phyloP scores from a whole-genome alignment of 2,888 invertebrate species.

The Sepioteuthis lessoniana region DNA sequence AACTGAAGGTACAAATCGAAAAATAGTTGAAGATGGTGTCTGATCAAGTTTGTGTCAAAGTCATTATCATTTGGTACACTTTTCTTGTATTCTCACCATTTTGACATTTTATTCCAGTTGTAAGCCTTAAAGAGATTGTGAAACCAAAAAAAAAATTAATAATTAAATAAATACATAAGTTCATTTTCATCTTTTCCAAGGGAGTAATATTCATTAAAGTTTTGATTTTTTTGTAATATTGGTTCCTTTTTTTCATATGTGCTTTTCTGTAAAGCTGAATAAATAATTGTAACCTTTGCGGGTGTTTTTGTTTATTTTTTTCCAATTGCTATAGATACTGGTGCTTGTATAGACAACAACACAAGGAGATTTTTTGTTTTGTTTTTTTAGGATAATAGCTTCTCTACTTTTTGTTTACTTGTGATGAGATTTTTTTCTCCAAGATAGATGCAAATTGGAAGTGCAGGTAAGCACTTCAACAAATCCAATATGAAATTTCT shows the following conservation, averaged over 20 bases:
- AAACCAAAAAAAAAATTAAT: not conserved
- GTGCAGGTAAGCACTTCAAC: not conserved
- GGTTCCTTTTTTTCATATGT: not conserved
- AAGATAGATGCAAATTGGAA: not conserved
- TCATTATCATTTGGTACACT: not conserved
- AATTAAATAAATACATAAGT: not conserved
- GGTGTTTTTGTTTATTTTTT: not conserved
- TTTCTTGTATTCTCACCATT: not conserved
- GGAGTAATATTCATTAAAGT: not conserved
- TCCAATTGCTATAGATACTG: not conserved
- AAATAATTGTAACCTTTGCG: not conserved
- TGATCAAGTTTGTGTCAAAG: not conserved
- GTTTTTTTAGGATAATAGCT: not conserved
- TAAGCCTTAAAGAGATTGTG: conserved; percentile 33
- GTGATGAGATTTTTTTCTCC: not conserved
- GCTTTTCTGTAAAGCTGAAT: not conserved
- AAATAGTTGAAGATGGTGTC: not conserved
- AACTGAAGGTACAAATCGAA: not conserved
- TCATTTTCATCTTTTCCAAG: not conserved
- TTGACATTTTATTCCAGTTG: not conserved
- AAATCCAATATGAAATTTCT: not conserved
- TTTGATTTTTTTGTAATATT: not conserved
- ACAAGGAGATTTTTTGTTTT: not conserved
- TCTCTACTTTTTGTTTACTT: not conserved
- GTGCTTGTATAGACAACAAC: conserved; percentile 15